Evolutionary conservation across 2,888 invertebrate species (phyloP), one percentile per base, ranked within the genome.

Genomic region (Ornithoptera alexandrae): DNA sequence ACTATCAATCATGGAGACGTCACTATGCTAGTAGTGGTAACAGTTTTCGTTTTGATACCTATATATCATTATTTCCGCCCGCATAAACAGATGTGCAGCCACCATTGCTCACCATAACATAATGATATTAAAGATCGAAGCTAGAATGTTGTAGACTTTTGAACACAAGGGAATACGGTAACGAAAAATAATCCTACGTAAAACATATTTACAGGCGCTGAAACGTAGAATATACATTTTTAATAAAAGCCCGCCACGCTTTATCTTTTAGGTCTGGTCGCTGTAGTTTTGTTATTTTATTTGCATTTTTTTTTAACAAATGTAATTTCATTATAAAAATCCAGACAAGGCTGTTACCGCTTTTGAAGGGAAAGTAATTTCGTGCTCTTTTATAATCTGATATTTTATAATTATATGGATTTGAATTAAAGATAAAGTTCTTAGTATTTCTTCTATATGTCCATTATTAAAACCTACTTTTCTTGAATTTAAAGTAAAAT

Each of bases 111-210:
- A 60, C 46, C 39, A 64, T 68, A 50, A 64, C 39, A 53, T 64
- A 65, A 65, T 69, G 65, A 58, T 57, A 61, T 65, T 65, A 65
- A 65, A 69, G 62, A 65, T 50, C 46, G 30, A 65, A 20, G 65
- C 20, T 22, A 42, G 30, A 58, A 69, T 46, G 46, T 58, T 46
- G 24, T 69, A 42, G 5, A 53, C n/a, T 30, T 46, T 58, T 36
- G 50, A 53, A 60, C 68, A 60, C 65, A 39, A 61, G 68, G 68
- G 64, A 64, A 53, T 36, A 36, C 36, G 7, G 64, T 2, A 68
- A 60, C 64, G 5, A 64, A 24, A 69, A 65, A 68, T 58, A 64
- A 68, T 46, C 53, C 50, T 68, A 59, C 59, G 59, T 64, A 53
- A 22, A 65, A 61, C 65, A 69, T 61, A 56, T 69, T 59, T 39